Conservation (phyloP, 2,113 vertebrate species). For the Petrocephalus zakoni region DNA sequence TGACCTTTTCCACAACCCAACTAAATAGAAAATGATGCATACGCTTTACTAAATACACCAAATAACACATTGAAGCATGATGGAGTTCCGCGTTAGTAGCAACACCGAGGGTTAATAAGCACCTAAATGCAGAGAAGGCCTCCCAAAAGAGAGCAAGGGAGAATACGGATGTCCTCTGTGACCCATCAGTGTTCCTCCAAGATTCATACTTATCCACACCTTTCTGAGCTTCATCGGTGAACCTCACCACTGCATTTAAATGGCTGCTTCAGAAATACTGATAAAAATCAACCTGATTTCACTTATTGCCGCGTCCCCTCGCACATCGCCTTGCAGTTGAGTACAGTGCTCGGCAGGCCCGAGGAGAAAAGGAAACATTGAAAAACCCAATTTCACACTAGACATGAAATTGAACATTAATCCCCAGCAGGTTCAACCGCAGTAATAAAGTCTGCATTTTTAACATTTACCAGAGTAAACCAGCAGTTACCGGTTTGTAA, state of each 20-base stretch:
- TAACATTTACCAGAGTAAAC: background rate
- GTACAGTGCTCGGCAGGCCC: background rate
- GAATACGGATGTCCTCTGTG: background rate
- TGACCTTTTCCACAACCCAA: background rate
- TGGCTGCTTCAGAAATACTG: background rate
- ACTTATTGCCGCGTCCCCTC: background rate
- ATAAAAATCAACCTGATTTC: background rate
- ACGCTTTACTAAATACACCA: background rate
- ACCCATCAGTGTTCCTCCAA: background rate
- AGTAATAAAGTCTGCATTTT: background rate
- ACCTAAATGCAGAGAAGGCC: background rate
- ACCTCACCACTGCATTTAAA: background rate
- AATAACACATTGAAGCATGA: background rate
- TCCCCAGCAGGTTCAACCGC: background rate
- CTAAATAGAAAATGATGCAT: background rate
- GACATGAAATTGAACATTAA: background rate
- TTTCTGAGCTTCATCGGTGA: background rate
- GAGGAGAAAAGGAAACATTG: background rate
- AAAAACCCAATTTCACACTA: conserved; percentile 3
- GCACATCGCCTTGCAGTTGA: background rate
- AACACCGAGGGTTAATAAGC: background rate
- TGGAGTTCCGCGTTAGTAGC: background rate
- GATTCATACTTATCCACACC: background rate
- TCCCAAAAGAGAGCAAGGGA: background rate
- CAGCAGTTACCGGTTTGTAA: background rate